A percentile compares a stretch with the other conserved stretches of the same genome.
These are phyloP conservation scores for Drymonia ruficornis DNA, from an alignment of 2,888 invertebrate genomes.

Conservation along the genomic window DNA sequence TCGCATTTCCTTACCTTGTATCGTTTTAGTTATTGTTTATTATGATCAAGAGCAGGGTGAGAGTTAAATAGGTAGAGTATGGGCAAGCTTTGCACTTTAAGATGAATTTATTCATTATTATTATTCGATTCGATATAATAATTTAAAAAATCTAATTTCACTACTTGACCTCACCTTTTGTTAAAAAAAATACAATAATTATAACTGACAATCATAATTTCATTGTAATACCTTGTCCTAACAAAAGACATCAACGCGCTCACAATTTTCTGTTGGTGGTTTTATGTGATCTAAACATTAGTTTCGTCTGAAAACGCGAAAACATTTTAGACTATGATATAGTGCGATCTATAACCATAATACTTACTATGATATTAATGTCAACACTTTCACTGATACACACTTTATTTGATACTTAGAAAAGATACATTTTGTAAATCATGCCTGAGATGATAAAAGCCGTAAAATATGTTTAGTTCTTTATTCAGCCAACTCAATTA, in stretches of 20 bases:
- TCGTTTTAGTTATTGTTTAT: too few relatives aligned
- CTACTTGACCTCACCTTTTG: background rate
- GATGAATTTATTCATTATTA: too few relatives aligned
- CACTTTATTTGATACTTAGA: background rate
- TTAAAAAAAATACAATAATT: too few relatives aligned
- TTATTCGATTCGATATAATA: background rate
- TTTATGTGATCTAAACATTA: too few relatives aligned
- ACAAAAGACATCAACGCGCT: constrained; percentile 32
- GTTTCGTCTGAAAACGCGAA: too few relatives aligned
- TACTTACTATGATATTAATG: background rate
- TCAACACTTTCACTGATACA: background rate
- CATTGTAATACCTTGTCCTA: background rate
- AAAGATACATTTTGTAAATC: background rate
- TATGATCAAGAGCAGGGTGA: too few relatives aligned
- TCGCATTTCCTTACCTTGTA: background rate
- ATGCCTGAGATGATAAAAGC: too few relatives aligned
- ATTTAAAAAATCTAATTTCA: background rate
- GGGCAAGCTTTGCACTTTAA: too few relatives aligned
- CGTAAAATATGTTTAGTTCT: too few relatives aligned
- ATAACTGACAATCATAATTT: background rate
- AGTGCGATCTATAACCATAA: background rate
- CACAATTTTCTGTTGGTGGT: background rate
- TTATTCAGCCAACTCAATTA: too few relatives aligned
- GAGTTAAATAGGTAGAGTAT: too few relatives aligned
- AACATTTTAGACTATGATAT: too few relatives aligned